A percentile compares a stretch with the other conserved stretches of the same genome.
phyloP scores from a whole-genome alignment of 2,797 vertebrate genomes.

The Sebastes steindachneri region DNA sequence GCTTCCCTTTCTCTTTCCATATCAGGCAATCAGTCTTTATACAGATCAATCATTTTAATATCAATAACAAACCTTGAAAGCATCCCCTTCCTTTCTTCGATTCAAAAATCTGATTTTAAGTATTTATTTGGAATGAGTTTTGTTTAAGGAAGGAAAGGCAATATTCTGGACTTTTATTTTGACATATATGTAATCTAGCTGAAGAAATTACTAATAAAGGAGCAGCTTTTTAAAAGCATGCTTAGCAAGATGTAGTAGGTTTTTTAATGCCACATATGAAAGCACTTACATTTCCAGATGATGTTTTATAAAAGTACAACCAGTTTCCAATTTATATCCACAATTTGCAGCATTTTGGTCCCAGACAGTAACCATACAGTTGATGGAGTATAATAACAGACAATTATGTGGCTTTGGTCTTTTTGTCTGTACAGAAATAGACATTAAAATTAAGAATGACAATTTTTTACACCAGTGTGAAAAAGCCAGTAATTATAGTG shows the following conservation, averaged over 20 bases:
- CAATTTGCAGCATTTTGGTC: no score
- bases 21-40: no score
- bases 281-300: background rate
- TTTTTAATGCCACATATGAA: background rate
- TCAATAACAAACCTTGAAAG: no score
- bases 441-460: no score
- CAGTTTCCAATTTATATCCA: no score
- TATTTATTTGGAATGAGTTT: background rate
- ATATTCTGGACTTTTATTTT: background rate
- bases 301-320: background rate
- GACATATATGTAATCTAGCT: background rate
- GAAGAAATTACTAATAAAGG: background rate
- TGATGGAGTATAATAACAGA: no score
- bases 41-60: no score
- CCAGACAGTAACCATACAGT: no score
- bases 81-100: background rate
- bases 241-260: background rate
- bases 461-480: no score
- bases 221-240: background rate
- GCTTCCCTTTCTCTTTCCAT: background rate
- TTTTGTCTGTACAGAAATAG: no score
- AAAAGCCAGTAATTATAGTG: no score
- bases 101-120: background rate
- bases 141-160: background rate
- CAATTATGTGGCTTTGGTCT: no score